Evolutionary conservation across 2,888 invertebrate species (phyloP).

Genomic region (Drosophila gaucha): DNA sequence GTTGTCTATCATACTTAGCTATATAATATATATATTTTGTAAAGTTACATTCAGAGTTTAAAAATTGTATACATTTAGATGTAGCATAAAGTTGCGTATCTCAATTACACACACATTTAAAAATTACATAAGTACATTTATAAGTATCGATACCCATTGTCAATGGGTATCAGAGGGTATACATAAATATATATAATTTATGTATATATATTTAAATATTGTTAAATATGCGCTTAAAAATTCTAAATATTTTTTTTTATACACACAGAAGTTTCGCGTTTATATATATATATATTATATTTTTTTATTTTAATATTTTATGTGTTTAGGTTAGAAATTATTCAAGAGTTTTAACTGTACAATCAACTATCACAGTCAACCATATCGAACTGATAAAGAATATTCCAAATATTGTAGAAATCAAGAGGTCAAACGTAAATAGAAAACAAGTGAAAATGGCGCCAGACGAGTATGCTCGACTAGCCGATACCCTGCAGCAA

Average conservation of each 20-base stretch:
- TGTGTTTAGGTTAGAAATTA: slow-evolving; percentile 60
- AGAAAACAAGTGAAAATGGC: slow-evolving; percentile 28
- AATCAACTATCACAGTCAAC: slow-evolving; percentile 85
- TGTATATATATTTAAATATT: slow-evolving; percentile 19
- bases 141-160: slow-evolving; percentile 33
- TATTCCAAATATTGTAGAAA: slow-evolving; percentile 3
- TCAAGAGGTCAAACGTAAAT: slow-evolving; percentile 1
- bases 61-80: slow-evolving; percentile 79
- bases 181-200: slow-evolving; percentile 6
- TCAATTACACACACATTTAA: slow-evolving; percentile 65
- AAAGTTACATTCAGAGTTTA: slow-evolving; percentile 74
- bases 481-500: slow-evolving; percentile 27
- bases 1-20: slow-evolving; percentile 49
- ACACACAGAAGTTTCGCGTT: slow-evolving; percentile 46
- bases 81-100: slow-evolving; percentile 58
- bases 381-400: slow-evolving; percentile 72
- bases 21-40: slow-evolving; percentile 41
- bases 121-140: slow-evolving; percentile 68
- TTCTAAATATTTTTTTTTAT: slow-evolving; percentile 49
- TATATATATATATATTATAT: neutral
- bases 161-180: neutral
- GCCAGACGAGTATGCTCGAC: slow-evolving; percentile 6
- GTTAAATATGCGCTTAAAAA: slow-evolving; percentile 63
- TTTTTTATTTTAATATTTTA: slow-evolving; percentile 14
- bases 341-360: slow-evolving; percentile 81